Evolutionary conservation across 2,888 invertebrate genomes (phyloP).

Genomic region (Norana najaformis): DNA sequence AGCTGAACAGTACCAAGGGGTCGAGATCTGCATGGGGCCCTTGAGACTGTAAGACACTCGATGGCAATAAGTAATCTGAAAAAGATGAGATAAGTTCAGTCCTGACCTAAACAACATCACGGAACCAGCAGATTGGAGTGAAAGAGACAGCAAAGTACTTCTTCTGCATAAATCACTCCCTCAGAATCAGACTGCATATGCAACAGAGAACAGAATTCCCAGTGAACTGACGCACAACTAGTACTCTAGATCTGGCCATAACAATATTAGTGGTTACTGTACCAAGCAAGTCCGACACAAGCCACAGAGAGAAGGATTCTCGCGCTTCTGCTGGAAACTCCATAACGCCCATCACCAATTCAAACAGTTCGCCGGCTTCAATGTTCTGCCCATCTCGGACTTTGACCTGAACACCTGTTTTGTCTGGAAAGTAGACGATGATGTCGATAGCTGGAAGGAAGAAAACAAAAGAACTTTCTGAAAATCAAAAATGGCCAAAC

Average conservation of each 20-base stretch:
- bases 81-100: no score
- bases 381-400: slow-evolving; percentile 76
- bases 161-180: no score
- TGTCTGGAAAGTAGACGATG: slow-evolving; percentile 60
- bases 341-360: slow-evolving; percentile 74
- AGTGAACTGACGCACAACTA: neutral
- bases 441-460: slow-evolving; percentile 50
- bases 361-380: slow-evolving; percentile 68
- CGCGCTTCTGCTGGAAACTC: slow-evolving; percentile 79
- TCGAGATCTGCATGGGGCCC: no score
- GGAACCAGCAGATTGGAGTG: no score
- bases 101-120: no score
- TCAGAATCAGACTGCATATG: neutral
- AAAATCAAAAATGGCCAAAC: neutral
- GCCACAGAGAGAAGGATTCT: slow-evolving; percentile 88
- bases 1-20: no score
- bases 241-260: neutral
- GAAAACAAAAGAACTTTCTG: slow-evolving; percentile 13
- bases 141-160: no score
- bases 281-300: slow-evolving; percentile 86
- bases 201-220: neutral
- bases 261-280: slow-evolving; percentile 34
- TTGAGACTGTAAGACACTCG: no score
- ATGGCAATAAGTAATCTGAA: no score
- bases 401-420: slow-evolving; percentile 69